A percentile compares a stretch with the other conserved stretches of the same genome.
Conservation (phyloP, 2,888 invertebrate species). For the Hirtodrosophila histrioides region DNA sequence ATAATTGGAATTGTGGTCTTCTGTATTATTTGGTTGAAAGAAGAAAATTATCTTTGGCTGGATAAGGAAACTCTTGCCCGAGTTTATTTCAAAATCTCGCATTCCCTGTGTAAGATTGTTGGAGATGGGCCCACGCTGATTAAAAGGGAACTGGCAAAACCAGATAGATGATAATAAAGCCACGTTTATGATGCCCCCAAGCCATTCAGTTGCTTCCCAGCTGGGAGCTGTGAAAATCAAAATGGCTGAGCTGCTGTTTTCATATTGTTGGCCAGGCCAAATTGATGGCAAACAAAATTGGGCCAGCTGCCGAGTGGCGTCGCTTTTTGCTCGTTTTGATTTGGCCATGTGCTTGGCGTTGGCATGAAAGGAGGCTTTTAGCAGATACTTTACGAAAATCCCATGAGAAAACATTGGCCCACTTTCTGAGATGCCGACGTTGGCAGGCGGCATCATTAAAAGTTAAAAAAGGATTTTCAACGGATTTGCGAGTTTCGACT, state of each 20-base stretch:
- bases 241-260: conserved; percentile 26
- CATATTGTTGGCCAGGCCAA: conserved; percentile 56
- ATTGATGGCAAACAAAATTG: conserved; percentile 73
- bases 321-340: conserved; percentile 37
- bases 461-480: conserved; percentile 79
- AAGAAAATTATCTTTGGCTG: background rate
- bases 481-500: conserved; percentile 71
- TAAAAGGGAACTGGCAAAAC: conserved; percentile 6
- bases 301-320: conserved; percentile 51
- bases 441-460: conserved; percentile 67
- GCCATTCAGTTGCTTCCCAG: conserved; percentile 17
- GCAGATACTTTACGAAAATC: conserved; percentile 80
- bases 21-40: background rate
- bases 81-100: conserved; percentile 1
- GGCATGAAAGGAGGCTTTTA: conserved; percentile 75
- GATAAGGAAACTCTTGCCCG: background rate
- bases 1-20: no score
- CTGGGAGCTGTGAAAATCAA: conserved; percentile 30
- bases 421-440: conserved; percentile 47
- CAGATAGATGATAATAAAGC: conserved; percentile 34
- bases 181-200: conserved; percentile 38
- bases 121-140: conserved; percentile 32
- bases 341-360: conserved; percentile 55
- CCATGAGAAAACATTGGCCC: conserved; percentile 77
- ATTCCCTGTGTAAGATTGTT: conserved; percentile 12